Base-by-base conservation (phyloP, 2,888 invertebrate genomes). In the Cyclophora albipunctata region DNA sequence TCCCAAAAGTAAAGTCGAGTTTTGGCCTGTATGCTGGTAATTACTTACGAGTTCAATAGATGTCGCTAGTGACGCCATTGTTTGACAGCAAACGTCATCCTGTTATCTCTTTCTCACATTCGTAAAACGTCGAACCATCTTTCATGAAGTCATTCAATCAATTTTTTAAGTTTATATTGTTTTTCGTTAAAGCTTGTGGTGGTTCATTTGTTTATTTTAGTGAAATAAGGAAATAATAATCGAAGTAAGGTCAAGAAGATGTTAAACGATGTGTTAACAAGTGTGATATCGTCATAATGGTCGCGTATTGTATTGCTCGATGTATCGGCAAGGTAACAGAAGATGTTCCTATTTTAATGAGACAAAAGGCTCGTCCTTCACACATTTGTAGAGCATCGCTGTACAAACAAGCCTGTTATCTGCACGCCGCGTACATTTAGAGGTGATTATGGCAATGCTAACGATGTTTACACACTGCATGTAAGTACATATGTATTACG, bases 291-390 rank as follows among this genome's bases (percentile, higher is more conserved):
- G 55, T 57, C 57, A 69, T 62, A 71, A 75, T 75, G 69, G 69
- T 60, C 57, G 59, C 64, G 65, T 68, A 60, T 55, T 58, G 51
- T 62, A 67, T 50, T 62, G 58, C 60, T 68, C 62, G 71, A 67
- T 73, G 68, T 67, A 65, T 69, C 60, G 67, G 68, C 79, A 82
- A 86, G 86, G 84, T 83, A 85, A 81, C 71, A 69, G 72, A 78
- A 75, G 78, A 80, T 79, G 73, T 73, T 79, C 72, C 71, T 66
- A 52, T 49, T 69, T 59, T 69, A 52, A 54, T 64, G 75, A 81
- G 73, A 86, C 84, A 85, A 85, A 84, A 85, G 84, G 76, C 73
- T 69, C 71, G 86, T 84, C 87, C 87, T 87, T 87, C 87, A 84
- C 82, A 82, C 82, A 81, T 84, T 83, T 81, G 75, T 78, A 72